A percentile compares a stretch with the other conserved stretches of the same genome.
phyloP scores from a whole-genome alignment of 2,113 vertebrate genomes.

The Pollimyrus isidori region DNA sequence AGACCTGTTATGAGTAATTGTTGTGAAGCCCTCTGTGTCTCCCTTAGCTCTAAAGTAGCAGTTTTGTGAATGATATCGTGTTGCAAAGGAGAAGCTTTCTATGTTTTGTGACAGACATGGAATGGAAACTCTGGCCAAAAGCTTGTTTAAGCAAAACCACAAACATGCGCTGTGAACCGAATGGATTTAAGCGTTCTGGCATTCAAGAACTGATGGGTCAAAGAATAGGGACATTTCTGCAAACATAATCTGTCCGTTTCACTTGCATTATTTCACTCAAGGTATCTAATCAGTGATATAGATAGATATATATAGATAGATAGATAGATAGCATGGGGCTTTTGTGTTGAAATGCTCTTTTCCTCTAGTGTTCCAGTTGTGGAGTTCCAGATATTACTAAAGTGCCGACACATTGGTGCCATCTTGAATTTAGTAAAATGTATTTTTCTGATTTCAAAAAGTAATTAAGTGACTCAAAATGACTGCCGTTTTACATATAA shows the following conservation, averaged over 20 bases:
- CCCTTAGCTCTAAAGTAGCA: background rate
- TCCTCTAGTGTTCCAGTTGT: background rate
- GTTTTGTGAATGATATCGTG: background rate
- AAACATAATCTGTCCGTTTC: background rate
- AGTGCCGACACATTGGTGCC: background rate
- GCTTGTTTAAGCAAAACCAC: background rate
- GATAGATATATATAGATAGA: background rate
- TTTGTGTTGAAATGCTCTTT: background rate
- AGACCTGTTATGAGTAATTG: background rate
- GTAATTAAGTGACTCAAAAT: background rate
- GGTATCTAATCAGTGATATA: background rate
- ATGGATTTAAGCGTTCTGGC: background rate
- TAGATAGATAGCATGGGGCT: background rate
- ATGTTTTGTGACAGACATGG: background rate
- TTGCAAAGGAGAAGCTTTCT: background rate
- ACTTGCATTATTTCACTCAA: background rate
- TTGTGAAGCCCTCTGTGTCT: background rate
- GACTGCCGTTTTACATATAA: background rate
- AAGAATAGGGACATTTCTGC: background rate
- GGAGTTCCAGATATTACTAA: background rate
- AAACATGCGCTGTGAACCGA: background rate
- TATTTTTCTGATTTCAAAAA: background rate
- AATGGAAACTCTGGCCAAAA: background rate
- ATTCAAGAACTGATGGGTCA: background rate
- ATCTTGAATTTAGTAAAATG: background rate